Percentiles rank a stretch among this genome's conserved stretches.
Evolutionary conservation across 2,888 invertebrate species (phyloP).

Genomic region (Mesorhabditis sp.): DNA sequence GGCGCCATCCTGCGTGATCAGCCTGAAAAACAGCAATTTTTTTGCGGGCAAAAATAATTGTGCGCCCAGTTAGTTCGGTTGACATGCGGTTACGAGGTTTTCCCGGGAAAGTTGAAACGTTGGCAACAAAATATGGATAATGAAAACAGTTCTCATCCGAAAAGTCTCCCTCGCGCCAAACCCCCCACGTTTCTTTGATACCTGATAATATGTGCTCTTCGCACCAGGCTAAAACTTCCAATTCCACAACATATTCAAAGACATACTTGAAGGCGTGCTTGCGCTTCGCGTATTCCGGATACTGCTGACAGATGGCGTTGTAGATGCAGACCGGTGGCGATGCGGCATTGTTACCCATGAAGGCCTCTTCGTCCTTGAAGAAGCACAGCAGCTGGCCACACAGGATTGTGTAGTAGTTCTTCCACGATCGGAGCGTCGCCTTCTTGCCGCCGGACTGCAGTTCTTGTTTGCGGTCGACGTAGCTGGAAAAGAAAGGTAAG

Average conservation of each 20-base stretch:
- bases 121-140: background rate
- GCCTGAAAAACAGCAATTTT: conserved; percentile 61
- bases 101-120: too few species aligned
- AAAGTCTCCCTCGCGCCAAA: too few species aligned
- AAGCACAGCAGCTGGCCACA: conserved; percentile 95
- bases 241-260: background rate
- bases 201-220: background rate
- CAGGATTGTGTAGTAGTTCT: conserved; percentile 85
- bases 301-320: conserved; percentile 78
- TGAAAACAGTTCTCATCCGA: background rate
- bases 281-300: conserved; percentile 89
- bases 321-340: conserved; percentile 61
- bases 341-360: conserved; percentile 72
- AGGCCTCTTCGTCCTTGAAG: conserved; percentile 87
- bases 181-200: background rate
- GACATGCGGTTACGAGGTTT: too few species aligned
- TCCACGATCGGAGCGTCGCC: conserved; percentile 92
- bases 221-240: background rate
- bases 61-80: too few species aligned
- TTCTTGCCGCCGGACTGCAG: conserved; percentile 86
- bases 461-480: conserved; percentile 89
- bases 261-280: conserved; percentile 75
- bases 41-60: background rate
- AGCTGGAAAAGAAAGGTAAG: conserved; percentile 63
- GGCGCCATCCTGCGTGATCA: conserved; percentile 82